phyloP scores from a whole-genome alignment of 2,113 vertebrate genomes.

The Rallus limicola region DNA sequence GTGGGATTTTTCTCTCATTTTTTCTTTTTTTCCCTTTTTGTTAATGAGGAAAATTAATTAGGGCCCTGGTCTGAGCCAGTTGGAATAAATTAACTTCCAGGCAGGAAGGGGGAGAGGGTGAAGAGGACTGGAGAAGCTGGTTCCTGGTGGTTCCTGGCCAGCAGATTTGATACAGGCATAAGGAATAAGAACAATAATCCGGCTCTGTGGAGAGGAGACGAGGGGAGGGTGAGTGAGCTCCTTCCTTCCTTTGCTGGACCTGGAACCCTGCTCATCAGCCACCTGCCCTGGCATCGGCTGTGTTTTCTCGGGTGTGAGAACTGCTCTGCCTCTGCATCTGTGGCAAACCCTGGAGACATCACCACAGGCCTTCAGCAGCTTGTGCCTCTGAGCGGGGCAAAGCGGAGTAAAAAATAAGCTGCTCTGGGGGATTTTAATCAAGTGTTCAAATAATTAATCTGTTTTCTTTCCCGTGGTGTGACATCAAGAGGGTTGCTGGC shows the following conservation, averaged over 20 bases:
- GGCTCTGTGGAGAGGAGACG: neutral
- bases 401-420: neutral
- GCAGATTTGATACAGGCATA: neutral
- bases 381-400: neutral
- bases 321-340: neutral
- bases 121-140: neutral
- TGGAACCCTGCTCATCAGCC: rapidly evolving
- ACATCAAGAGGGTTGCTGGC: neutral
- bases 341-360: rapidly evolving
- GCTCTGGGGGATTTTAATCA: neutral
- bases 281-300: rapidly evolving
- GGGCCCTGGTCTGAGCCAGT: neutral
- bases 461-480: neutral
- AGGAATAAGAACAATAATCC: neutral
- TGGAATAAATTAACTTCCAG: neutral
- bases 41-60: slow-evolving; percentile 42
- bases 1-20: neutral
- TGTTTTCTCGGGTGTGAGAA: neutral
- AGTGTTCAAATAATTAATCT: neutral
- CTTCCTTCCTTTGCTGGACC: neutral
- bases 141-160: neutral
- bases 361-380: rapidly evolving
- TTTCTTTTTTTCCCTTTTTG: neutral
- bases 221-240: neutral
- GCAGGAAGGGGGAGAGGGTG: neutral